Evolutionary conservation across 2,113 vertebrate species (phyloP), one percentile per base, ranked within the genome.

Genomic region (Leptodactylus fuscus): DNA sequence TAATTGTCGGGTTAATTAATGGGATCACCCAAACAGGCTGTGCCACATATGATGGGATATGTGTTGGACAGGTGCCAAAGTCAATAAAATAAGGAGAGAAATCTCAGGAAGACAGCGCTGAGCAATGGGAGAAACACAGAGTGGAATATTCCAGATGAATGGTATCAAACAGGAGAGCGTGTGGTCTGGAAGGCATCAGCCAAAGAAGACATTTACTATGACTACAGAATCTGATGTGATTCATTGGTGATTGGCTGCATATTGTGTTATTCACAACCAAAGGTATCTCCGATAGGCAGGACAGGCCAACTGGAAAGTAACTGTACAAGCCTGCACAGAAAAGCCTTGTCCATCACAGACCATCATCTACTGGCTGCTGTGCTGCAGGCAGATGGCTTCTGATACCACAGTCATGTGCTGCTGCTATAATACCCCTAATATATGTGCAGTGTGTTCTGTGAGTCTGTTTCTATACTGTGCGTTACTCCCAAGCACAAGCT

Each of bases 1-100:
- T 94, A 94, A 94, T 94, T 94, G 94, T 93, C 90, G 91, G 93
- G 91, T 94, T 94, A 93, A 93, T 93, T 90, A 93, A 93, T 90
- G 91, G 91, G 93, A 94, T 95, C 94, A 94, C 91, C 88, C 91
- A 91, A 90, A 93, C 93, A 94, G 90, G 93, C 91, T 90, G 92
- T 90, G 91, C 91, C 91, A 92, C 89, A 91, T 93, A 93, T 91
- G 92, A 93, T 92, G 91, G 91, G 91, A 90, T 93, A 93, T 90
- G 91, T 90, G 89, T 92, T 93, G 94, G 93, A 93, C 88, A 90
- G 89, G 91, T 93, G 93, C 93, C 93, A 94, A 91, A 87, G 87
- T 87, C 77, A 88, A 86, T 83, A 82, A 89, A 92, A 91, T 91
- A 92, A 92, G 92, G 90, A 91, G 93, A 91, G 92, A 92, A 92